Evolutionary conservation across 2,797 vertebrate genomes (phyloP).

Genomic region (Leuciscus waleckii): DNA sequence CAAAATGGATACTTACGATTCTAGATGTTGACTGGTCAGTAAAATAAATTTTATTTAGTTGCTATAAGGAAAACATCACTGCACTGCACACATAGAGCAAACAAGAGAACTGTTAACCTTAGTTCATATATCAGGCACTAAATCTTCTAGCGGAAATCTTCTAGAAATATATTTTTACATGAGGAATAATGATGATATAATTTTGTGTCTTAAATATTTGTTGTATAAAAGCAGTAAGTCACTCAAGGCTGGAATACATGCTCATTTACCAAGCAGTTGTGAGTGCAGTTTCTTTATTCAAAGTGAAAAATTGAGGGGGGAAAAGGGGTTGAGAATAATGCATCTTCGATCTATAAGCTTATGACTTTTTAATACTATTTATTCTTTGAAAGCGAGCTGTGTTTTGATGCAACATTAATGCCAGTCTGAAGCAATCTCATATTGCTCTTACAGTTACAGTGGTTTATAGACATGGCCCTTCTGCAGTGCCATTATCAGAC

Average conservation of each 20-base stretch:
- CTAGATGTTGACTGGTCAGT: background rate
- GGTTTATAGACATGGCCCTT: slow-evolving; percentile 1
- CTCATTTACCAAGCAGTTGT: background rate
- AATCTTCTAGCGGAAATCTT: background rate
- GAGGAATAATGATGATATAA: background rate
- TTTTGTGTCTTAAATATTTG: background rate
- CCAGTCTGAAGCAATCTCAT: background rate
- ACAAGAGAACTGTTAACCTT: background rate
- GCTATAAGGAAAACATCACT: background rate
- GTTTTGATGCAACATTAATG: background rate
- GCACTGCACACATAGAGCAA: background rate
- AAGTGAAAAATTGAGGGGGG: background rate
- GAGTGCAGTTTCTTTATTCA: background rate
- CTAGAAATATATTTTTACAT: background rate
- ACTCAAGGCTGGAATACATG: background rate
- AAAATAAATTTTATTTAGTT: background rate
- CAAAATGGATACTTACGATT: background rate
- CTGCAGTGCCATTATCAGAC: background rate
- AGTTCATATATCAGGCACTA: background rate
- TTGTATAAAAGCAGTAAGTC: background rate
- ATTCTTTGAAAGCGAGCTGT: background rate
- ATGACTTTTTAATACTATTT: background rate
- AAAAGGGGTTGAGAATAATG: background rate
- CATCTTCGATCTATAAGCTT: background rate
- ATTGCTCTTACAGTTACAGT: slow-evolving; percentile 9